A percentile compares a stretch with the other conserved stretches of the same genome.
Evolutionary conservation across 1,140 invertebrate species (phyloP).

Genomic region (Drosophila auraria): DNA sequence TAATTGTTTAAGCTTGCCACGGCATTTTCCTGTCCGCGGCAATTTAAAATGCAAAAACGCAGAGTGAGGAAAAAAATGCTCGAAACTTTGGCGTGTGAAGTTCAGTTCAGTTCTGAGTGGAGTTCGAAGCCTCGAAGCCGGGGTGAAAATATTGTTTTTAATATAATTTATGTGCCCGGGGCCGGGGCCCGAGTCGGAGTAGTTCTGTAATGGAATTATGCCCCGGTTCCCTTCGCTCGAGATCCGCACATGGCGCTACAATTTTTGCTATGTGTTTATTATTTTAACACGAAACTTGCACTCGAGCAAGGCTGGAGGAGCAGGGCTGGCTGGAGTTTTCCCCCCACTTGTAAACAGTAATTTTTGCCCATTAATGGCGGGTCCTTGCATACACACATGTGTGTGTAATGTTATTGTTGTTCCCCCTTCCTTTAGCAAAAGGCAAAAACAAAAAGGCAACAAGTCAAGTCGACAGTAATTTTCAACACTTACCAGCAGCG

Average conservation of each 20-base stretch:
- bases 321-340: slow-evolving; percentile 27
- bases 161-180: slow-evolving; percentile 60
- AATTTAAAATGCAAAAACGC: slow-evolving; percentile 75
- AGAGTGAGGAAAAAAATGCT: neutral
- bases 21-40: slow-evolving; percentile 67
- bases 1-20: slow-evolving; percentile 79
- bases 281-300: slow-evolving; percentile 84
- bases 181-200: slow-evolving; percentile 20
- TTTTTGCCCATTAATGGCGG: slow-evolving; percentile 79
- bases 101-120: slow-evolving; percentile 48
- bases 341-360: slow-evolving; percentile 81
- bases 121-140: slow-evolving; percentile 45
- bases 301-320: slow-evolving; percentile 28
- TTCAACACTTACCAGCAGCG: slow-evolving; percentile 76
- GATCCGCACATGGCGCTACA: slow-evolving; percentile 68
- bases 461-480: slow-evolving; percentile 83
- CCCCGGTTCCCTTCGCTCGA: slow-evolving; percentile 2
- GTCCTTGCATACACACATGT: slow-evolving; percentile 24
- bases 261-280: slow-evolving; percentile 83
- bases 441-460: slow-evolving; percentile 77
- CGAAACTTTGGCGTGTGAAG: slow-evolving; percentile 70
- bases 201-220: slow-evolving; percentile 77
- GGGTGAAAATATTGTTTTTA: slow-evolving; percentile 74
- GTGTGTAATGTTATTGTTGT: slow-evolving; percentile 56
- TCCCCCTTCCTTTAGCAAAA: slow-evolving; percentile 13